Evolutionary conservation across 2,113 vertebrate genomes (phyloP).

Genomic region (Phalacrocorax brasilianus): DNA sequence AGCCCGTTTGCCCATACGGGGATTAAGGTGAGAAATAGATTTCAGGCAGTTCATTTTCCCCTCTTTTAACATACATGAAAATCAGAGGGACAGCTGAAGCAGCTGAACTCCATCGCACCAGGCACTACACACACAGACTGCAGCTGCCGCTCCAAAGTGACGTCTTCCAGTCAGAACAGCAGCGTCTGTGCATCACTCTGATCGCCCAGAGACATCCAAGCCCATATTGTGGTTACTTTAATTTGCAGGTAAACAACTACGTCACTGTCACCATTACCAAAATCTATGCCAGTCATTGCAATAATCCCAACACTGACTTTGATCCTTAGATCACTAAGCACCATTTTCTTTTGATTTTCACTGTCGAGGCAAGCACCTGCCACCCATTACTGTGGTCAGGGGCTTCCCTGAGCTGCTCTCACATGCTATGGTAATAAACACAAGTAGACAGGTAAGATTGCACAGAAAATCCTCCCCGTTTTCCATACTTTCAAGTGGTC

Average conservation of each 20-base stretch:
- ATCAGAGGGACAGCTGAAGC: not conserved
- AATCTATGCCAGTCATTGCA: not conserved
- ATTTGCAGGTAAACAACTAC: not conserved
- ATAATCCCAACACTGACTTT: not conserved
- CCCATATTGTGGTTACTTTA: no score
- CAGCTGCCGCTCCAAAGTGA: not conserved
- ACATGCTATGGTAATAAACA: not conserved
- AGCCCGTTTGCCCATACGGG: not conserved
- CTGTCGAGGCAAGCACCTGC: not conserved
- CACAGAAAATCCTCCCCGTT: not conserved
- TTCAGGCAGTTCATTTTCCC: not conserved
- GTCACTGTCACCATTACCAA: not conserved
- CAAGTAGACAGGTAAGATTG: not conserved
- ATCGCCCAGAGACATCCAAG: not conserved
- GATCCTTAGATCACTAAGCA: not conserved
- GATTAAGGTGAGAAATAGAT: not conserved
- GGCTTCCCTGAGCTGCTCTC: not conserved
- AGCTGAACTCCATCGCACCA: rapidly evolving
- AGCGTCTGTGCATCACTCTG: not conserved
- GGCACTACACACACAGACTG: not conserved
- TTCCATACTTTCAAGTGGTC: not conserved
- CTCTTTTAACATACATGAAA: not conserved
- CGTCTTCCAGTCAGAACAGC: not conserved
- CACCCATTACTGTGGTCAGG: rapidly evolving
- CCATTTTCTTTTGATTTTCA: not conserved